Conservation (phyloP, 1,140 invertebrate species). For the Prorops nasuta region DNA sequence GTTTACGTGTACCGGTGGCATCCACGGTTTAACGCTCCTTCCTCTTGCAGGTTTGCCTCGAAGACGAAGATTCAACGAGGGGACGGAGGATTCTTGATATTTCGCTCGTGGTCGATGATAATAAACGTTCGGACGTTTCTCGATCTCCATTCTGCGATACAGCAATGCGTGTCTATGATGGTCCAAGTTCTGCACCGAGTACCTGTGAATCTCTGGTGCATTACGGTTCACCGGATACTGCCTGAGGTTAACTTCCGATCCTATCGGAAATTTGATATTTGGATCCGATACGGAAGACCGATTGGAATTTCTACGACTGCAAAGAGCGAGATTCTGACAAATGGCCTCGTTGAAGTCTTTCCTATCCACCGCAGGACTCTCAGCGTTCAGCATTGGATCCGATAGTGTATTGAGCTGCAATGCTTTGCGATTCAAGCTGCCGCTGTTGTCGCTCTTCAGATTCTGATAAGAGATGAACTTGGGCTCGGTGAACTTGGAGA, state of each 20-base stretch:
- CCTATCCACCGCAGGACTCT: constrained; percentile 15
- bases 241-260: constrained; percentile 13
- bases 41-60: too few relatives aligned
- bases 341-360: constrained; percentile 22
- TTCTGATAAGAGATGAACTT: constrained; percentile 49
- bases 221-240: constrained; percentile 7
- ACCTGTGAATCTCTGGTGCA: constrained; percentile 12
- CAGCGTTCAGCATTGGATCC: constrained; percentile 39
- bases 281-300: constrained; percentile 46
- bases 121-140: constrained; percentile 19
- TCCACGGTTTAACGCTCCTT: too few relatives aligned
- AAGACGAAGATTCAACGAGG: too few relatives aligned
- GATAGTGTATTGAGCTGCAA: constrained; percentile 43
- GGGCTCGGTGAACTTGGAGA: constrained; percentile 28
- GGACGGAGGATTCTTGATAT: too few relatives aligned
- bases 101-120: constrained; percentile 22
- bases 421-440: constrained; percentile 21
- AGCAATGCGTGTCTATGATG: constrained; percentile 27
- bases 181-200: constrained; percentile 39
- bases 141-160: constrained; percentile 31
- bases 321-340: constrained; percentile 11
- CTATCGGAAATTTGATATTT: constrained; percentile 35
- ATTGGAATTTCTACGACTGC: constrained; percentile 29
- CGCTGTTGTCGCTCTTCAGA: constrained; percentile 32
- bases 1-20: constrained; percentile 26